Percentiles rank a stretch among this genome's conserved stretches.
Evolutionary conservation across 2,113 vertebrate species (phyloP).

Genomic region (Coptodon bakossiorum): DNA sequence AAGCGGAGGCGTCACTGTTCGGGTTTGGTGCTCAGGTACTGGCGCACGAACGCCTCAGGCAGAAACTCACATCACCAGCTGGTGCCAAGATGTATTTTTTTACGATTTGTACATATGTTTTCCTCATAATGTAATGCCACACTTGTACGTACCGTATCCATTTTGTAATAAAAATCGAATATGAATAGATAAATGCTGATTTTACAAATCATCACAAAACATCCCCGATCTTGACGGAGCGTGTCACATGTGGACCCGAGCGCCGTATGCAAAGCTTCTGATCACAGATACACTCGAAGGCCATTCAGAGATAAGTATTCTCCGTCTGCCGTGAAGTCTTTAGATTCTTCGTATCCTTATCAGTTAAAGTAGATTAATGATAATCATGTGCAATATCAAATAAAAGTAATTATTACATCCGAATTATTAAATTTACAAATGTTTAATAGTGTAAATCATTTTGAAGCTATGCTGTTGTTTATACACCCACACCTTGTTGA

Average conservation of each 20-base stretch:
- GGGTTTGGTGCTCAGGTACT: constrained; percentile 47
- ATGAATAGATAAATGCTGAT: constrained; percentile 25
- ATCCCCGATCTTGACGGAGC: background rate
- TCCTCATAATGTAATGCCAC: constrained; percentile 49
- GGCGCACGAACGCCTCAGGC: background rate
- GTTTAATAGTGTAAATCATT: background rate
- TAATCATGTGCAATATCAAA: background rate
- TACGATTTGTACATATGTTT: constrained; percentile 80
- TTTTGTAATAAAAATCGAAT: constrained; percentile 64
- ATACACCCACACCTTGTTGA: background rate
- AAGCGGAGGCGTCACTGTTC: background rate
- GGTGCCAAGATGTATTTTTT: constrained; percentile 92
- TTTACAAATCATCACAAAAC: background rate
- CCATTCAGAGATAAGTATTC: background rate
- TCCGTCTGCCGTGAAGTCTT: rapidly evolving
- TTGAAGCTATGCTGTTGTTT: background rate
- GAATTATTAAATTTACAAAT: rapidly evolving
- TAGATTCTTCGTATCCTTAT: background rate
- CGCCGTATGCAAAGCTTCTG: background rate
- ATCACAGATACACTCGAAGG: rapidly evolving
- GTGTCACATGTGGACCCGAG: rapidly evolving
- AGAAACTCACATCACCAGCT: constrained; percentile 9
- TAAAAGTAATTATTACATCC: background rate
- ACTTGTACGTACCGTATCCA: constrained; percentile 56
- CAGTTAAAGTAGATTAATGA: background rate